Evolutionary conservation across 2,113 vertebrate genomes (phyloP).

Genomic region (Nematolebias whitei): DNA sequence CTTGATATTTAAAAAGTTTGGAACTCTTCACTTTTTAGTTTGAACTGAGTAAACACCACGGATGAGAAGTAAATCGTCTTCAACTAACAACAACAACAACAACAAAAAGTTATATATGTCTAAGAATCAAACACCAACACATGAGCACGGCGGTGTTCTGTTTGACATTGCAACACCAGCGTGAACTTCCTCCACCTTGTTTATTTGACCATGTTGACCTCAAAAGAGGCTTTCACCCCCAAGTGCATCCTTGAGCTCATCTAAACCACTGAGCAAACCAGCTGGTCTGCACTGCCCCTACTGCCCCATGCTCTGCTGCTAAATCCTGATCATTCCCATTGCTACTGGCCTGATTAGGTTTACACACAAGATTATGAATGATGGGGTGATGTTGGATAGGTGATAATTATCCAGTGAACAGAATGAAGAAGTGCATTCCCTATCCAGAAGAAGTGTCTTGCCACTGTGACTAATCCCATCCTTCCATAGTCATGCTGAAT

Average conservation of each 20-base stretch:
- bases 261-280: slow-evolving; percentile 54
- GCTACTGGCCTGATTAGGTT: slow-evolving; percentile 53
- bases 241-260: slow-evolving; percentile 41
- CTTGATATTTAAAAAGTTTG: no score
- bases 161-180: background rate
- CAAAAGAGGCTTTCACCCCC: slow-evolving; percentile 50
- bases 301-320: slow-evolving; percentile 43
- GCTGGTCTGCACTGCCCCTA: slow-evolving; percentile 47
- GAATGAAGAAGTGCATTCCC: slow-evolving; percentile 51
- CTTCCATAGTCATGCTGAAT: slow-evolving; percentile 32
- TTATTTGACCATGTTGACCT: slow-evolving; percentile 48
- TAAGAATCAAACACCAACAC: background rate
- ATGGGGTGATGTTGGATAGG: slow-evolving; percentile 37
- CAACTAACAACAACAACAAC: no score
- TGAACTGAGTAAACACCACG: no score
- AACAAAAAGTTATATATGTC: no score
- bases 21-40: no score
- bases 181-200: slow-evolving; percentile 48
- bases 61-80: no score
- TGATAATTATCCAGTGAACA: slow-evolving; percentile 51
- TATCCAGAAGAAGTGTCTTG: slow-evolving; percentile 23
- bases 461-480: slow-evolving; percentile 48
- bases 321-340: slow-evolving; percentile 18
- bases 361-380: slow-evolving; percentile 40
- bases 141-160: background rate